Evolutionary conservation across 2,797 vertebrate genomes (phyloP).

Genomic region (Columba guinea): DNA sequence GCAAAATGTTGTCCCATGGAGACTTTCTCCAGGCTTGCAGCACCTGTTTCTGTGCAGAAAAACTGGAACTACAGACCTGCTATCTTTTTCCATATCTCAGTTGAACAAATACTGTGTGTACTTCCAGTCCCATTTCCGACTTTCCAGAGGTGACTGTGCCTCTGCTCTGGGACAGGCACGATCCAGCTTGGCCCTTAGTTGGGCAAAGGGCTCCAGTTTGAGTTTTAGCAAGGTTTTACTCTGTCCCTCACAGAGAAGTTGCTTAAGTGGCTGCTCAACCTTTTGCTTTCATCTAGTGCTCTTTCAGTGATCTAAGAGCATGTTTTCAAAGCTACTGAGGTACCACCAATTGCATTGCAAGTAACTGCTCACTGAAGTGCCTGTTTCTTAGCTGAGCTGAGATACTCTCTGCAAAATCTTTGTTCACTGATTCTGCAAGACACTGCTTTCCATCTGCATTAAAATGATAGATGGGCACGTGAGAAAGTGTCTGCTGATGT

Average conservation of each 20-base stretch:
- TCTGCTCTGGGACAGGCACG: neutral
- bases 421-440: neutral
- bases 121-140: neutral
- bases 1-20: neutral
- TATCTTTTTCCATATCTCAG: neutral
- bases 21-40: neutral
- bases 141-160: neutral
- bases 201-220: neutral
- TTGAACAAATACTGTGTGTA: neutral
- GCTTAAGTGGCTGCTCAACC: neutral
- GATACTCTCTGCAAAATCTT: neutral
- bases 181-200: neutral
- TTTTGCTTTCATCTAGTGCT: neutral
- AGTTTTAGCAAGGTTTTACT: neutral
- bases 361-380: neutral
- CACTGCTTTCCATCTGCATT: neutral
- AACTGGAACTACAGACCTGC: neutral
- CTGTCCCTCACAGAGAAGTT: neutral
- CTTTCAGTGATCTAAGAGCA: neutral
- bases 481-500: neutral
- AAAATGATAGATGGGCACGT: neutral
- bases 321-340: neutral
- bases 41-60: neutral
- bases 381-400: neutral
- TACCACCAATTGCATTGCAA: neutral